A percentile compares a stretch with the other conserved stretches of the same genome.
phyloP scores from a whole-genome alignment of 64 coral and sea anemone genomes.

The Orbicella faveolata region DNA sequence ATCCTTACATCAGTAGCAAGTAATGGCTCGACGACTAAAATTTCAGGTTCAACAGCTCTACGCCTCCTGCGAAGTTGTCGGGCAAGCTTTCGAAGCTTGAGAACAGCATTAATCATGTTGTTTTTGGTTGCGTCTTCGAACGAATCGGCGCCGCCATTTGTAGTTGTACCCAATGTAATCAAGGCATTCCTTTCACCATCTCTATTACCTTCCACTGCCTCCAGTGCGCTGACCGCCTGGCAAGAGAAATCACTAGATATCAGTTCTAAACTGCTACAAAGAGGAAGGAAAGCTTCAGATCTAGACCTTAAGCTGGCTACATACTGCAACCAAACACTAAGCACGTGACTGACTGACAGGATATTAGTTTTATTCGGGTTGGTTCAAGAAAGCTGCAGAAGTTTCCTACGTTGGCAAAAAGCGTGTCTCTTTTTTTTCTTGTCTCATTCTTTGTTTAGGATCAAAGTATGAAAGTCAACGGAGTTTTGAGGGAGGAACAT shows the following conservation, averaged over 20 bases:
- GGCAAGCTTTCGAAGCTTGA: background rate
- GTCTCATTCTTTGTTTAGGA: no score
- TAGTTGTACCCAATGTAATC: background rate
- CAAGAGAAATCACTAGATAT: background rate
- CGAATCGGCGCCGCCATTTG: background rate
- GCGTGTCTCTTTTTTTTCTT: no score
- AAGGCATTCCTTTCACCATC: background rate
- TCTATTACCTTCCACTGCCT: background rate
- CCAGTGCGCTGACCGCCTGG: background rate
- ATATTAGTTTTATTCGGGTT: no score
- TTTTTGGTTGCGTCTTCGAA: background rate
- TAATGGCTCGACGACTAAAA: background rate
- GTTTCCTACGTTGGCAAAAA: no score
- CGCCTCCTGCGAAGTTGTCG: background rate
- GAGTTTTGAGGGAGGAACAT: no score
- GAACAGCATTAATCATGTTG: background rate
- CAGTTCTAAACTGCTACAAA: no score
- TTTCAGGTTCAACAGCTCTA: background rate
- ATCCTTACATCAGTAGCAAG: background rate
- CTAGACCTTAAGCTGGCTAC: no score
- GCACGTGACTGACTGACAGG: no score
- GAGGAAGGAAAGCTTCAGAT: no score
- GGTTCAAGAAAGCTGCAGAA: no score
- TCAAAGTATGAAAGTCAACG: no score
- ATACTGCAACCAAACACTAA: no score